A percentile compares a stretch with the other conserved stretches of the same genome.
phyloP scores from a whole-genome alignment of 53 echinoderm and acorn worm species.

The Paracentrotus lividus region DNA sequence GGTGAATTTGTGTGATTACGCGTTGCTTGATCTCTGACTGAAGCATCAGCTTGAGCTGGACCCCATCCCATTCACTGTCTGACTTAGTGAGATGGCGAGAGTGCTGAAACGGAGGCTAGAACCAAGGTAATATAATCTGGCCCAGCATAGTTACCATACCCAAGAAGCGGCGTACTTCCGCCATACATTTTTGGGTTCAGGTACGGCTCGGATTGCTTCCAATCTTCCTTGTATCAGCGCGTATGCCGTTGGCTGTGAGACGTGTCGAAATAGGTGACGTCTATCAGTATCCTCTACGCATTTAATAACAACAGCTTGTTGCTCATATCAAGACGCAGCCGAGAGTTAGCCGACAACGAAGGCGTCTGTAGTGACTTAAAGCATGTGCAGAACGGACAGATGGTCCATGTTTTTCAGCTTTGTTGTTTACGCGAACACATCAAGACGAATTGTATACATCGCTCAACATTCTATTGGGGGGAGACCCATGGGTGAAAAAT shows the following conservation, averaged over 20 bases:
- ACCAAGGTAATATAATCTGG: slow-evolving; percentile 68
- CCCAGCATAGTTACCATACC: slow-evolving; percentile 72
- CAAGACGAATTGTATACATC: slow-evolving; percentile 87
- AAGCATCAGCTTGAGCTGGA: not conserved
- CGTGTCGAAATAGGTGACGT: slow-evolving; percentile 73
- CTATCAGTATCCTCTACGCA: slow-evolving; percentile 45
- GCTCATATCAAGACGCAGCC: too few relatives aligned
- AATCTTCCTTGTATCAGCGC: slow-evolving; percentile 67
- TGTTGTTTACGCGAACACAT: slow-evolving; percentile 58
- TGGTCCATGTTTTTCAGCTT: slow-evolving; percentile 73
- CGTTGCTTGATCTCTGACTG: slow-evolving; percentile 59
- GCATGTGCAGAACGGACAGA: too few relatives aligned
- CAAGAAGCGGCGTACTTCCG: slow-evolving; percentile 66
- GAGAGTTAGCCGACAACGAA: too few relatives aligned
- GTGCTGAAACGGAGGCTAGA: slow-evolving; percentile 59
- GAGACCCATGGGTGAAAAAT: too few relatives aligned
- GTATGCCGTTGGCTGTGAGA: slow-evolving; percentile 69
- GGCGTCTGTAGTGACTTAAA: too few relatives aligned
- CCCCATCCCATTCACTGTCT: slow-evolving; percentile 69
- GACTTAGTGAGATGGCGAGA: slow-evolving; percentile 60
- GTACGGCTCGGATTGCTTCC: slow-evolving; percentile 50
- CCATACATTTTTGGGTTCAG: slow-evolving; percentile 10
- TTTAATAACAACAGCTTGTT: too few relatives aligned
- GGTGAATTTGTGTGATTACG: slow-evolving; percentile 65
- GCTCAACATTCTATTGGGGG: too few relatives aligned